Evolutionary conservation across 2,888 invertebrate genomes (phyloP).

Genomic region (Prosapia bicincta): DNA sequence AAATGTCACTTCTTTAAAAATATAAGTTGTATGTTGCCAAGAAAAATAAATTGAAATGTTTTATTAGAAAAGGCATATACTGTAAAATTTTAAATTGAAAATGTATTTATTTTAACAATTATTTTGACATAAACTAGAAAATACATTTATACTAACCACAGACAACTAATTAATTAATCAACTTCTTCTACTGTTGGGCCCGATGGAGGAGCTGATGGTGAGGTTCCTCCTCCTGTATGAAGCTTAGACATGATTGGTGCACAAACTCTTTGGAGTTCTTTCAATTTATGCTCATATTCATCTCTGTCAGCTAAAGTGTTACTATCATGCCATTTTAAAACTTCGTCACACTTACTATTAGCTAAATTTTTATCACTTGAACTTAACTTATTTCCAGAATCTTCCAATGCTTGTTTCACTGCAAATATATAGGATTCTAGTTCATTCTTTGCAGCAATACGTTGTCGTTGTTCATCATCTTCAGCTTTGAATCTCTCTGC

Average conservation of each 20-base stretch:
- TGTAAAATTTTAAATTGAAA: no score
- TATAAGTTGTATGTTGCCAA: no score
- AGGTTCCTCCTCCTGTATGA: background rate
- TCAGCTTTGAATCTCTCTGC: conserved; percentile 46
- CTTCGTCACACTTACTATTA: background rate
- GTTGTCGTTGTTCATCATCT: conserved; percentile 45
- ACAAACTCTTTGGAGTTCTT: background rate
- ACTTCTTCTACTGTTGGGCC: background rate
- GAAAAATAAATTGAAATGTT: no score
- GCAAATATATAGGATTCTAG: background rate
- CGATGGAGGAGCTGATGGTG: background rate
- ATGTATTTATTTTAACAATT: no score
- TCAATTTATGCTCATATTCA: background rate
- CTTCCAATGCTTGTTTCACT: background rate
- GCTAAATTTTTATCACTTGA: background rate
- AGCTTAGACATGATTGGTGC: background rate
- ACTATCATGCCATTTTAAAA: background rate
- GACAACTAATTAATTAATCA: no score
- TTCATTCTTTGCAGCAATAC: conserved; percentile 47
- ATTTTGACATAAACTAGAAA: no score
- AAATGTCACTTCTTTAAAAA: no score
- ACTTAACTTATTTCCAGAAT: background rate
- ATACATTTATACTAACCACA: no score
- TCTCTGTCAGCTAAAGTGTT: background rate
- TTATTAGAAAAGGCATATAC: no score